Evolutionary conservation across 2,888 invertebrate species (phyloP), one percentile per base, ranked within the genome.

Genomic region (Lepidocyrtinus sp.): DNA sequence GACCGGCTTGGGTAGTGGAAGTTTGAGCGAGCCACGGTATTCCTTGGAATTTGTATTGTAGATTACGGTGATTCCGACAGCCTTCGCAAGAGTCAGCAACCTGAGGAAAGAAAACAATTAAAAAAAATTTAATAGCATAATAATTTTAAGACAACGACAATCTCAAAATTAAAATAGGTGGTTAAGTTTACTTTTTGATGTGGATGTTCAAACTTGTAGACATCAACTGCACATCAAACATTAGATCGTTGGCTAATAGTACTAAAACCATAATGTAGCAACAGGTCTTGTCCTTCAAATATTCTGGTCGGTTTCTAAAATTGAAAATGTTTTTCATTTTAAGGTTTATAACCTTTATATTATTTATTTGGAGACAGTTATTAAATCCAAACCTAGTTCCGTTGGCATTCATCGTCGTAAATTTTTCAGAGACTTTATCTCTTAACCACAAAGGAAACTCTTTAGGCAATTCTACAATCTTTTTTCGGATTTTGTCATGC

Each of bases 171-270:
- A 3, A 12, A n/a, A n/a, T n/a, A n/a, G n/a, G n/a, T n/a, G n/a
- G n/a, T n/a, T n/a, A n/a, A n/a, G n/a, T 74, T 75, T 83, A 85
- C 85, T 84, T 84, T 75, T 80, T 85, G 5, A 85, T 84, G 69
- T 85, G 85, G 45, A 85, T 74, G 19, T 85, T 84, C 21, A 85
- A 75, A 61, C 83, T 84, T 5, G 83, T 78, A 0, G 85, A 81
- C 78, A 85, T 82, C 1, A 84, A 19, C 25, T 82, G 81, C 1
- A 85, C 81, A 79, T 85, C 85, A 75, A 85, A 79, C 12, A 36
- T 25, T 12, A 80, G 81, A 21, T 85, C 80, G 59, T 82, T 83
- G 2, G 84, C 83, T 3, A 85, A 67, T 2, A 85, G 68, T 19
- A 84, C 83, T 1, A 83, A 50, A 19, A 85, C 84, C 82, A 85